Conservation (phyloP, 2,888 invertebrate genomes). For the Lordiphosa andalusiaca region DNA sequence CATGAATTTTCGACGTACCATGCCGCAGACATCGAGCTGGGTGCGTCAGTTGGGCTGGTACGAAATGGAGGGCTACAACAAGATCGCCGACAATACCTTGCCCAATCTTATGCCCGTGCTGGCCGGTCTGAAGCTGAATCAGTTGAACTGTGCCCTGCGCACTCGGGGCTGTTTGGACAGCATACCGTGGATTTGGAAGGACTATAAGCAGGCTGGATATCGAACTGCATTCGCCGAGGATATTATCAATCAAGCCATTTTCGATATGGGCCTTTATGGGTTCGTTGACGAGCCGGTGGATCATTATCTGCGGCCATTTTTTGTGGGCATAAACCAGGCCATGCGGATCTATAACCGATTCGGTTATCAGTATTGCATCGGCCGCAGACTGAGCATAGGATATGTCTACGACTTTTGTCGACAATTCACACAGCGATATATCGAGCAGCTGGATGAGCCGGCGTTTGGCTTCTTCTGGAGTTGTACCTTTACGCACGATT, state of each 20-base stretch:
- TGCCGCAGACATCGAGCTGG: conserved; percentile 85
- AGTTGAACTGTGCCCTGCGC: conserved; percentile 77
- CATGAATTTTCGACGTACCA: conserved; percentile 84
- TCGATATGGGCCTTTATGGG: neutral
- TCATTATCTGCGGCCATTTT: conserved; percentile 87
- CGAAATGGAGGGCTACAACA: conserved; percentile 86
- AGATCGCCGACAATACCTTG: conserved; percentile 90
- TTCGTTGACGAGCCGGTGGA: conserved; percentile 87
- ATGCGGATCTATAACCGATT: conserved; percentile 10
- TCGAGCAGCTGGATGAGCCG: conserved; percentile 79
- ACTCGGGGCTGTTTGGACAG: conserved; percentile 83
- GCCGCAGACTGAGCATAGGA: conserved; percentile 83
- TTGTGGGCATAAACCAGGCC: conserved; percentile 83
- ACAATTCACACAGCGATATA: conserved; percentile 84
- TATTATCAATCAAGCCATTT: conserved; percentile 76
- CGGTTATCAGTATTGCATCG: conserved; percentile 81
- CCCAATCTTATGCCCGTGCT: conserved; percentile 91
- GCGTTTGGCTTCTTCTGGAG: conserved; percentile 89
- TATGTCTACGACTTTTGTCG: conserved; percentile 84
- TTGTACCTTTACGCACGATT: conserved; percentile 86
- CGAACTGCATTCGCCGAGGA: conserved; percentile 89
- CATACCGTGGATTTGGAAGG: conserved; percentile 87
- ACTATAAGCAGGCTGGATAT: conserved; percentile 85
- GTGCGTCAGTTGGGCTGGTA: conserved; percentile 84
- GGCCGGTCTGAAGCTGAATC: conserved; percentile 82